A percentile compares a stretch with the other conserved stretches of the same genome.
phyloP scores from a whole-genome alignment of 2,797 vertebrate species.

The Trichosurus vulpecula region DNA sequence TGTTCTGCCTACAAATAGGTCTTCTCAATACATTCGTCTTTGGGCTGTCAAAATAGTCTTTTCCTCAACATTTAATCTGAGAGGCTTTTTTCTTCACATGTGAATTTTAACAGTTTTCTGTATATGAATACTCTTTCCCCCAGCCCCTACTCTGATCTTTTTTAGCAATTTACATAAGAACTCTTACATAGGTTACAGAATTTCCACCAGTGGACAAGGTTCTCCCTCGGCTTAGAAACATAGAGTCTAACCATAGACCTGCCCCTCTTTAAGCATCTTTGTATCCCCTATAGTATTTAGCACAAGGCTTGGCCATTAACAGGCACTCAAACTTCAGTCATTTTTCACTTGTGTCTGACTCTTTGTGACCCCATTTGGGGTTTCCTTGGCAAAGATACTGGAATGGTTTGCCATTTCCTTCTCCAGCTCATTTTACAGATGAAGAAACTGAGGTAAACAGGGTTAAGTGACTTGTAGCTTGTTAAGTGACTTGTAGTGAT shows the following conservation, averaged over 20 bases:
- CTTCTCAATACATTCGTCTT: neutral
- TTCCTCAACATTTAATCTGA: neutral
- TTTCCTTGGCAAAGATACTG: neutral
- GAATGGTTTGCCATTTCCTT: neutral
- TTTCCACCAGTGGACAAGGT: neutral
- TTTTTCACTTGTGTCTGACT: no score
- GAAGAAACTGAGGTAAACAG: neutral
- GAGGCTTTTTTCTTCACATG: neutral
- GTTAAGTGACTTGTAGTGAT: neutral
- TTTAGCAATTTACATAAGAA: neutral
- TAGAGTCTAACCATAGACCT: neutral
- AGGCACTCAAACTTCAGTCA: neutral
- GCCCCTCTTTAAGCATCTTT: neutral
- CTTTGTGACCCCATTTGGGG: neutral
- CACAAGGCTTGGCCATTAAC: neutral
- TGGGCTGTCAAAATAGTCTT: neutral
- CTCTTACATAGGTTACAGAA: neutral
- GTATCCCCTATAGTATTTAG: neutral
- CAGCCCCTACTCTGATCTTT: neutral
- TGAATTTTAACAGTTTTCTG: neutral
- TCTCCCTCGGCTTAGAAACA: neutral
- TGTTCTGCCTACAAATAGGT: neutral
- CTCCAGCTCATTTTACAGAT: neutral
- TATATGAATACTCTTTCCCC: neutral
- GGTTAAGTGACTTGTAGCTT: neutral